Evolutionary conservation across 2,113 vertebrate species (phyloP).

Genomic region (Tachycineta bicolor): DNA sequence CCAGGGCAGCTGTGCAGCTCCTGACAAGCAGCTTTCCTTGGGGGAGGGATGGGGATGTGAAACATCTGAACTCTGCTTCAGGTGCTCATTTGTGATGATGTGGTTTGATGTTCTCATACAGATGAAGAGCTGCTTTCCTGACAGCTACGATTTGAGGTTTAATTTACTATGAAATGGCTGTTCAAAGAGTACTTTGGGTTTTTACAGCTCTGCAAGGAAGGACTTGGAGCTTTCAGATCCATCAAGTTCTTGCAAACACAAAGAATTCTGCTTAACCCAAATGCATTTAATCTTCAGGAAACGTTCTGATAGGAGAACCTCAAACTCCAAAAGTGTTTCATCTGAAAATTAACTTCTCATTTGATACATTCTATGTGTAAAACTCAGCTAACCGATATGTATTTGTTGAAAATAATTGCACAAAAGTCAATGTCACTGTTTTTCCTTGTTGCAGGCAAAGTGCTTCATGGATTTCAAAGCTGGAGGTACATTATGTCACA

Average conservation of each 20-base stretch:
- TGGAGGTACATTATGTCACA: conserved; percentile 93
- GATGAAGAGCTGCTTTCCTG: not conserved
- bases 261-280: not conserved
- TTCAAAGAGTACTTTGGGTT: not conserved
- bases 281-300: not conserved
- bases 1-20: not conserved
- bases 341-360: not conserved
- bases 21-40: accelerated
- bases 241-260: not conserved
- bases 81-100: not conserved
- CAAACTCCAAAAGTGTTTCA: not conserved
- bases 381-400: not conserved
- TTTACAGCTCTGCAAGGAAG: not conserved
- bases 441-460: conserved; percentile 82
- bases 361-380: not conserved
- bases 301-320: not conserved
- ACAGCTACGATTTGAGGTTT: not conserved
- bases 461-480: conserved; percentile 99
- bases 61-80: accelerated
- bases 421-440: not conserved
- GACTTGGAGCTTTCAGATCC: not conserved
- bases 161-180: not conserved
- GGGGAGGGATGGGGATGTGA: accelerated
- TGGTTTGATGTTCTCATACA: not conserved
- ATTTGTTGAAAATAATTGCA: not conserved